Percentiles rank a stretch among this genome's conserved stretches.
These are phyloP conservation scores for Heliocidaris erythrogramma DNA, from an alignment of 35 echinoderm and acorn worm genomes.

Conservation along the genomic window DNA sequence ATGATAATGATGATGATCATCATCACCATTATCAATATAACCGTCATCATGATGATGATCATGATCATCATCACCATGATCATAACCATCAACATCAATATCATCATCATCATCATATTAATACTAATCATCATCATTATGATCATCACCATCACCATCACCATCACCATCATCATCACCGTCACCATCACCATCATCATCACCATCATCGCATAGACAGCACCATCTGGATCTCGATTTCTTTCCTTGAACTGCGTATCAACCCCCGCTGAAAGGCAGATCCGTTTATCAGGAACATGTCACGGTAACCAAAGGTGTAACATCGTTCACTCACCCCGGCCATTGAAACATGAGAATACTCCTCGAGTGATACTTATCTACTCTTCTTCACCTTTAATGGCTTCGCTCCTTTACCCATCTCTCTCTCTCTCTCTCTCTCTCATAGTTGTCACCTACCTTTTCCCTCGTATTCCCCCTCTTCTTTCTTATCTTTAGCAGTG, in stretches of 20 bases:
- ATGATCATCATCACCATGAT: too few relatives aligned
- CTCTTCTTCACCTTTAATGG: conserved; percentile 18
- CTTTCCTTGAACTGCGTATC: not conserved
- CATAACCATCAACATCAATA: too few relatives aligned
- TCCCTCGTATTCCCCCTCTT: not conserved
- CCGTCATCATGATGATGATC: too few relatives aligned
- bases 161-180: too few relatives aligned
- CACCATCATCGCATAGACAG: not conserved
- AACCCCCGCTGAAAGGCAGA: not conserved
- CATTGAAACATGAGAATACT: conserved; percentile 11
- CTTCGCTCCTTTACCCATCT: not conserved
- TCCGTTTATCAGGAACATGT: not conserved
- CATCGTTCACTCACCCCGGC: not conserved
- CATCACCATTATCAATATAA: too few relatives aligned
- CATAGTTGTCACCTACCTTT: not conserved
- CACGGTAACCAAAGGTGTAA: not conserved
- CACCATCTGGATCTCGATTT: not conserved
- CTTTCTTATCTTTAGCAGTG: not conserved
- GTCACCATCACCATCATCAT: not conserved
- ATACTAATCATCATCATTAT: too few relatives aligned
- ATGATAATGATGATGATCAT: too few relatives aligned
- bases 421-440: not conserved
- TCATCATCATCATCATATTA: too few relatives aligned
- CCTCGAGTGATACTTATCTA: conserved; percentile 10
- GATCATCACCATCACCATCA: too few relatives aligned